These are phyloP conservation scores for Paragorgia papillata DNA, from an alignment of 92 coral and sea anemone genomes.

Conservation along the genomic window DNA sequence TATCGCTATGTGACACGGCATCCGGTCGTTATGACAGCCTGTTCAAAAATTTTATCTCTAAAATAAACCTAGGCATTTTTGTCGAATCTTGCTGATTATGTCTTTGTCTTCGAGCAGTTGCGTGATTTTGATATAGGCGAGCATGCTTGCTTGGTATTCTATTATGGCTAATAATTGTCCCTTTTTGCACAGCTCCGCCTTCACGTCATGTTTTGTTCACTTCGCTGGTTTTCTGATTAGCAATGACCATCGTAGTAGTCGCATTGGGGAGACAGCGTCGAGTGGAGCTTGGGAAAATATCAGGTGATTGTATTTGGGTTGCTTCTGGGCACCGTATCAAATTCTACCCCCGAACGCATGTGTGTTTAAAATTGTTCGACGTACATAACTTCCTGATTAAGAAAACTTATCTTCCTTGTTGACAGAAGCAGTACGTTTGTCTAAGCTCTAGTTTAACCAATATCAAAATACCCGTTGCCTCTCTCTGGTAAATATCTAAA, in stretches of 20 bases:
- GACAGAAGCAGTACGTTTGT: constrained; percentile 9
- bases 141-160: neutral
- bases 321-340: neutral
- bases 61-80: neutral
- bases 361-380: neutral
- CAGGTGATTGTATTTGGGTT: neutral
- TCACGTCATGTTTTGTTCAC: neutral
- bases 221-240: neutral
- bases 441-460: too few species aligned
- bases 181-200: constrained; percentile 1
- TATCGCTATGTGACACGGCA: neutral
- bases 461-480: too few species aligned
- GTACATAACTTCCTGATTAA: constrained; percentile 9
- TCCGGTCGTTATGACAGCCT: constrained; percentile 8
- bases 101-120: neutral
- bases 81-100: neutral
- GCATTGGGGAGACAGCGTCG: neutral
- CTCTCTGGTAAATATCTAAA: too few species aligned
- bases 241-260: neutral
- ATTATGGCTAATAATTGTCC: constrained; percentile 1
- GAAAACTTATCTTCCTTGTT: neutral
- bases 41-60: neutral
- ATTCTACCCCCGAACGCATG: neutral
- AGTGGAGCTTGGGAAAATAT: constrained; percentile 1
- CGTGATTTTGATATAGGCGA: too few species aligned